A percentile compares a stretch with the other conserved stretches of the same genome.
These are phyloP conservation scores for Merluccius polli DNA, from an alignment of 2,797 vertebrate species.

Conservation along the genomic window DNA sequence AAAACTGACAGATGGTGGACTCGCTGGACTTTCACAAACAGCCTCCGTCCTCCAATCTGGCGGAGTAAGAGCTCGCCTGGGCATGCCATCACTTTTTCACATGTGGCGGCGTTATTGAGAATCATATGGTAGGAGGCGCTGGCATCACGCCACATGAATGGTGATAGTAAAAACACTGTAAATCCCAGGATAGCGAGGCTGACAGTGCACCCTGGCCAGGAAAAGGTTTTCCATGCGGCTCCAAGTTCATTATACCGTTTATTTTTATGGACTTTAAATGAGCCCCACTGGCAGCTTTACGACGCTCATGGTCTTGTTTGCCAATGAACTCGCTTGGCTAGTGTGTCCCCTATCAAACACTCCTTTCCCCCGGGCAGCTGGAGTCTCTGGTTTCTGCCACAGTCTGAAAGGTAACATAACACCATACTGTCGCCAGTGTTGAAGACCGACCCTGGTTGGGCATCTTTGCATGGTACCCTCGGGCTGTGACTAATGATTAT, in stretches of 20 bases:
- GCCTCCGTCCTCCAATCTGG: neutral
- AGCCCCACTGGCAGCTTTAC: neutral
- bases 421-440: neutral
- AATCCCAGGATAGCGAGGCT: constrained; percentile 29
- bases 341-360: neutral
- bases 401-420: neutral
- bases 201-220: neutral
- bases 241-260: neutral
- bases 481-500: neutral
- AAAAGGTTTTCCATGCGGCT: neutral
- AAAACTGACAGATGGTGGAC: too few species aligned
- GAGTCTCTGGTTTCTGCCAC: neutral
- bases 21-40: too few species aligned
- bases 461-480: neutral
- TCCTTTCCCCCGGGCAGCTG: neutral
- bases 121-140: constrained; percentile 31
- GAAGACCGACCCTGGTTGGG: neutral
- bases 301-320: neutral
- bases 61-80: constrained; percentile 35
- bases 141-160: constrained; percentile 47
- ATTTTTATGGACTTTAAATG: constrained; percentile 1
- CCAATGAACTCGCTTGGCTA: neutral
- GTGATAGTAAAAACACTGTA: constrained; percentile 39
- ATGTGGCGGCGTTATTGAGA: constrained; percentile 52
- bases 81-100: constrained; percentile 28